Evolutionary conservation across 2,888 invertebrate genomes (phyloP), one percentile per base, ranked within the genome.

Genomic region (Syrphus vitripennis): DNA sequence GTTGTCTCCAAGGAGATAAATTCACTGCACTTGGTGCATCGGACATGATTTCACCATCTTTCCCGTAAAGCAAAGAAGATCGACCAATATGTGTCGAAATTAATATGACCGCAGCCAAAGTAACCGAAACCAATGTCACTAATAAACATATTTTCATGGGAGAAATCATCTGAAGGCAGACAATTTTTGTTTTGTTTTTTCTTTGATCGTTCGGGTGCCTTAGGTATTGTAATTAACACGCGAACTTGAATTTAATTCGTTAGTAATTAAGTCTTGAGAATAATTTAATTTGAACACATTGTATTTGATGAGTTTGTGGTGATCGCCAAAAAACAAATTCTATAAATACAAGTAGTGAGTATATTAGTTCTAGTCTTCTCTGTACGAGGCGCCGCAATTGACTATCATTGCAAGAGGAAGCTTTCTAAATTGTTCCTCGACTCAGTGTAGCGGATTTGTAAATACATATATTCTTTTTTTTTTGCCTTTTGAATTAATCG

Each of bases 361-460:
- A 21, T 61, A 10, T 29, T 21, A 55, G 19, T 34, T n/a, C n/a
- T 9, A 57, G 57, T 77, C 71, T 53, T 71, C 40, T 67, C 82
- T 40, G 45, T 70, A 9, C 67, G 59, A 77, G 71, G 77, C 63
- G 21, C 40, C 77, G 50, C 70, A 57, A 26, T 50, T 48, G 19
- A 82, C 82, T 82, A 77, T 67, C 53, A 40, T 72, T 50, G 40
- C 50, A 34, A 40, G 65, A n/a, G 42, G 57, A 50, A 63, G 37
- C n/a, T 53, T 61, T 50, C 42, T 21, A 29, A 40, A 69, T 69
- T 53, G 16, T 70, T 63, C 40, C 50, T n/a, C 67, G 21, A 31
- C 31, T 50, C 26, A n/a, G 40, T 21, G n/a, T 42, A 61, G 42
- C 57, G 75, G 29, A 55, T 26, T 61, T 34, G 34, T 37, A 81